phyloP scores from a whole-genome alignment of 2,888 invertebrate species.

The Oscheius sp. region DNA sequence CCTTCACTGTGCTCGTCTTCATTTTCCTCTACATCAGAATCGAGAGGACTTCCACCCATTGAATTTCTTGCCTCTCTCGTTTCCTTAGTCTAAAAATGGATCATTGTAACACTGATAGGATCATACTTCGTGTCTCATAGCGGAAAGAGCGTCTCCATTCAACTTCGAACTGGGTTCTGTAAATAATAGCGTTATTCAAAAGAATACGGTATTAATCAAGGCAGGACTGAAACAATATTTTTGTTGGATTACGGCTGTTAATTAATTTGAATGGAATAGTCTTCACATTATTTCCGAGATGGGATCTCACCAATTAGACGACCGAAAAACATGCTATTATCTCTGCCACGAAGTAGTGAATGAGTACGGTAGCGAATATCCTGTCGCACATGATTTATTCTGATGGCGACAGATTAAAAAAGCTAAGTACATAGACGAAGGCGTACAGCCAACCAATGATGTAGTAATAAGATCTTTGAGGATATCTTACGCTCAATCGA shows the following conservation, averaged over 20 bases:
- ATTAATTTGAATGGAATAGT: slow-evolving; percentile 24
- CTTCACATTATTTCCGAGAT: slow-evolving; percentile 29
- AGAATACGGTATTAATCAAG: slow-evolving; percentile 21
- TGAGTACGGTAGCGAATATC: slow-evolving; percentile 17
- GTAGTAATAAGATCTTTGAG: too few species aligned
- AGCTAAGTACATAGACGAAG: neutral
- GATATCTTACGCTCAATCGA: too few species aligned
- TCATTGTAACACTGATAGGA: neutral
- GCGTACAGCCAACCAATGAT: neutral
- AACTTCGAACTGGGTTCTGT: slow-evolving; percentile 16
- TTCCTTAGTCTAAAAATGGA: slow-evolving; percentile 9
- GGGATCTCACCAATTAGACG: slow-evolving; percentile 24
- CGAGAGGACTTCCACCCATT: slow-evolving; percentile 50
- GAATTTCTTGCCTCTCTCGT: slow-evolving; percentile 33
- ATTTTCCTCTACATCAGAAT: slow-evolving; percentile 51
- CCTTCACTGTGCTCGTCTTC: slow-evolving; percentile 37
- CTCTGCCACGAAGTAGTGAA: neutral
- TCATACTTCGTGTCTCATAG: slow-evolving; percentile 1
- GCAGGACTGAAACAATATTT: slow-evolving; percentile 18
- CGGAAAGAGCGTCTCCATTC: neutral
- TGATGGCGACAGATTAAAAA: too few species aligned
- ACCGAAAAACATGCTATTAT: slow-evolving; percentile 29
- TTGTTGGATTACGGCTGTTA: slow-evolving; percentile 25
- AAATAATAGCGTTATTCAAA: neutral
- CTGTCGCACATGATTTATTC: slow-evolving; percentile 1